Evolutionary conservation across 2,888 invertebrate genomes (phyloP), one percentile per base, ranked within the genome.

Genomic region (Caradrina clavipalpis): DNA sequence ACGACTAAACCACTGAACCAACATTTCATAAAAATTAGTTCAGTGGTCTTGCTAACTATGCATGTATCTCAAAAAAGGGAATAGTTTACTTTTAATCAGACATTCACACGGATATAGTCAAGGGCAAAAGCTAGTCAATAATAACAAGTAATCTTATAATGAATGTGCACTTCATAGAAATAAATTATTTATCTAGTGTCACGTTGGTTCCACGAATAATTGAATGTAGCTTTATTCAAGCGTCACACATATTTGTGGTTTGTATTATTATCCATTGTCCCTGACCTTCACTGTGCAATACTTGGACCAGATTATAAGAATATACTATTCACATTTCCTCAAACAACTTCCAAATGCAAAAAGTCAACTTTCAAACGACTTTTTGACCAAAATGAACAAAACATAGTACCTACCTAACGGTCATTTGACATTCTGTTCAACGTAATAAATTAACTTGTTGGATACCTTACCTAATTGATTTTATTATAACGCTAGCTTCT

Each of bases 191-290:
- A n/a, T 61, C 13, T 39, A 17, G 15, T 19, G 53, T 72, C 56
- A 54, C 54, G 39, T 22, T 58, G 11, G 13, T 74, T 74, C 72
- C 54, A 2, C 42, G 75, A 72, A 72, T 35, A n/a, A 53, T 69
- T 63, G 56, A 55, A 53, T 51, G 59, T 59, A 8, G 56, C 22
- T 68, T 50, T 21, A 39, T 58, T 73, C 45, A 60, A 73, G 51
- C 76, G 57, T 39, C 76, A 53, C 49, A 57, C 45, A 11, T 56
- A 39, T 7, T 22, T 65, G 57, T 17, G 50, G 50, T 67, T 45
- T 26, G 10, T 35, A 47, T 60, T 39, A 39, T 59, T 56, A 50
- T 57, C 22, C 47, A 19, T 13, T 21, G 19, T 3, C 55, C 73
- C 57, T 68, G 75, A 61, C 60, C 55, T 59, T 74, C 39, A 11